Evolutionary conservation across 2,113 vertebrate genomes (phyloP).

Genomic region (rabbit (Oryctolagus cuniculus)): mOryCun1.1 NC_091442.1:116214001-116214500

Average conservation of each 20-base stretch:
- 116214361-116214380: not conserved
- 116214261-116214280: not conserved
- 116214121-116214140: not conserved
- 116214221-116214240: not conserved
- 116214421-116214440: not conserved
- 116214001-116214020: too few relatives aligned
- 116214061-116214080: not conserved
- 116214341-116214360: not conserved
- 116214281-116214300: slow-evolving; percentile 27
- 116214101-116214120: not conserved
- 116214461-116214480: not conserved
- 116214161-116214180: not conserved
- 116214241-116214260: too few relatives aligned
- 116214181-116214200: not conserved
- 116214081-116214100: too few relatives aligned
- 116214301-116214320: not conserved
- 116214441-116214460: not conserved
- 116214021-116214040: too few relatives aligned
- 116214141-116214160: not conserved
- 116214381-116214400: not conserved
- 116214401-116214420: not conserved
- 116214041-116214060: not conserved
- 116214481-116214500: not conserved
- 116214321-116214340: slow-evolving; percentile 35
- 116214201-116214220: not conserved